Base-by-base conservation (phyloP, 2,888 invertebrate species). In the Volucella inanis region DNA sequence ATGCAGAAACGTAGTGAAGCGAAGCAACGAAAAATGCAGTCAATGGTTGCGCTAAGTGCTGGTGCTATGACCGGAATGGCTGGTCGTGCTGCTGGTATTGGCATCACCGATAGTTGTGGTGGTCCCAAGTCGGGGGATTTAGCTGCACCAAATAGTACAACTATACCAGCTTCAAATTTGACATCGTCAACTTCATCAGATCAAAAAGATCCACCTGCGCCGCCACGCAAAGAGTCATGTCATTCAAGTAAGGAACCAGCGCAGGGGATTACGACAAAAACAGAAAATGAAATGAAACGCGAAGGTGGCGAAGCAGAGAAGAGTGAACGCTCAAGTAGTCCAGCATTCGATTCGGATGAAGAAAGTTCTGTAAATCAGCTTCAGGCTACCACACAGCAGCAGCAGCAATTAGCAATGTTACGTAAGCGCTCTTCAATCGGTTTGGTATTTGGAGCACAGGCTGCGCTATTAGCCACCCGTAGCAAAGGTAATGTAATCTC, bases 1-100 rank as follows among this genome's bases (percentile, higher is more conserved):
- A 97, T 99, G 97, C 98, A 99, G 91, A 97, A 97, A 91, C 98
- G 98, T 90, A 98, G 98, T 88, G 98, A 98, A 92, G 98, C 97
- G 0, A 99, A 99, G 89, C 98, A 98, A 90, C 94, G 97, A 41
- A 98, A 98, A 92, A 97, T 98, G 96, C 97, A 98, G 89, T 97
- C 97, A 8, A 97, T 98, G 97, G 97, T 98, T 10, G 97, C 97
- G 0, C 92, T 97, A 82, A 97, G 96, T 90, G 97, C 97, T 0
- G 97, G 97, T 0, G 96, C 97, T 0, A 97, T 97, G 96, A 95
- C 96, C 0, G 97, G 97, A 0, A 97, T 97, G 97, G 97, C 97
- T 0, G 97, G 97, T 0, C 93, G 97, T 72, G 96, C 97, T 0
- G 97, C 97, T 0, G 97, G 97, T 0, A 97, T 97, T 89, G 96